phyloP scores from a whole-genome alignment of 1,140 invertebrate species.

The Ruditapes philippinarum region DNA sequence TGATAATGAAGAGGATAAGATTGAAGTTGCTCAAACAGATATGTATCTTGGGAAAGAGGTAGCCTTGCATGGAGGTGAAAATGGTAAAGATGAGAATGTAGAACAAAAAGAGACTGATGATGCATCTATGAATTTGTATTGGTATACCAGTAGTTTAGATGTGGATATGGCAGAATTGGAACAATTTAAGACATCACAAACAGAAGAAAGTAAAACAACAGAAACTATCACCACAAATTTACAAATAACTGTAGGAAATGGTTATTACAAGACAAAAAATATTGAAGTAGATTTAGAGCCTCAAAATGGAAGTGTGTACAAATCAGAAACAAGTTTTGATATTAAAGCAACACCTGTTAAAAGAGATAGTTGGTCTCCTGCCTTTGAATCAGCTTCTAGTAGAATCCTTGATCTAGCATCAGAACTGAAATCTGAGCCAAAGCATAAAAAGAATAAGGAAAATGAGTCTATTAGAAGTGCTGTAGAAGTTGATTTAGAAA shows the following conservation, averaged over 20 bases:
- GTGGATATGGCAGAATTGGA: constrained; percentile 53
- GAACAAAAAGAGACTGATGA: constrained; percentile 14
- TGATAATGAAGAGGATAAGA: background rate
- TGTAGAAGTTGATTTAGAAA: background rate
- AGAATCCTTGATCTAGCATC: constrained; percentile 58
- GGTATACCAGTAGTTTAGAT: constrained; percentile 42
- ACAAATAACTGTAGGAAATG: constrained; percentile 46
- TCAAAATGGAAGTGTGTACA: background rate
- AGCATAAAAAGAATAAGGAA: constrained; percentile 12
- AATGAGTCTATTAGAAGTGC: constrained; percentile 10
- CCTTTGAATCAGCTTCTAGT: constrained; percentile 64
- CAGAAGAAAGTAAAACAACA: background rate
- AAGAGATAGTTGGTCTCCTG: constrained; percentile 54
- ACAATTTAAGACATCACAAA: constrained; percentile 30
- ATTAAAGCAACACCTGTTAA: background rate
- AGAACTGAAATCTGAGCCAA: constrained; percentile 60
- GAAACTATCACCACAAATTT: constrained; percentile 19
- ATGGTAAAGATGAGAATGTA: background rate
- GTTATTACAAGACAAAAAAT: constrained; percentile 49
- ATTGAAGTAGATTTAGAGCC: constrained; percentile 2
- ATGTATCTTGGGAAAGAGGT: constrained; percentile 59
- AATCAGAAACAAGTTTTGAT: constrained; percentile 27
- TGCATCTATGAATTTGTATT: constrained; percentile 59
- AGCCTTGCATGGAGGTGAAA: background rate
- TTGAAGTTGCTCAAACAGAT: constrained; percentile 18